A percentile compares a stretch with the other conserved stretches of the same genome.
Conservation (phyloP, 2,888 invertebrate genomes). For the Frankliniella intonsa region DNA sequence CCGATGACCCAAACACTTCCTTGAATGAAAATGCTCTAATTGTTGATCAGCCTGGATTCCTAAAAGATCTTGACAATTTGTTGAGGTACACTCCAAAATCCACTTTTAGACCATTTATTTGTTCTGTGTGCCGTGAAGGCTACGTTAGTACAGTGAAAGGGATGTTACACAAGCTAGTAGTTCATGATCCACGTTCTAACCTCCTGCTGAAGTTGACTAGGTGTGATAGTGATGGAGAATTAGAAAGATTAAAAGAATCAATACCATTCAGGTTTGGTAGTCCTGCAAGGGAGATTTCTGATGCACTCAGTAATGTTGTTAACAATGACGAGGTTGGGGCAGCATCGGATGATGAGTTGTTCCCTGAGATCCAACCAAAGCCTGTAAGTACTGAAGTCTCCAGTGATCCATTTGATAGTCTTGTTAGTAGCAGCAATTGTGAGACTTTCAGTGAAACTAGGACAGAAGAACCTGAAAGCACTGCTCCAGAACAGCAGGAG, state of each 20-base stretch:
- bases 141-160: background rate
- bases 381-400: background rate
- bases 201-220: background rate
- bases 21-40: background rate
- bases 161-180: background rate
- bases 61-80: background rate
- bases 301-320: background rate
- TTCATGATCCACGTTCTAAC: background rate
- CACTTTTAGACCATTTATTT: background rate
- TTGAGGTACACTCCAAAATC: background rate
- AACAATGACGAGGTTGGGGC: background rate
- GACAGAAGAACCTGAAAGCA: too few species aligned
- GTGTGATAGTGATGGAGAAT: background rate
- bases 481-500: too few species aligned
- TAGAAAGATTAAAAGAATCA: background rate
- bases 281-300: background rate
- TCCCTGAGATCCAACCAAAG: background rate
- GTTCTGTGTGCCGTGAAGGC: slow-evolving; percentile 2
- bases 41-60: background rate
- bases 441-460: too few species aligned
- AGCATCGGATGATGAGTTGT: background rate
- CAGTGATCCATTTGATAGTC: background rate
- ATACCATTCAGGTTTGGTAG: background rate
- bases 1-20: background rate
- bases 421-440: too few species aligned